Evolutionary conservation across 2,888 invertebrate genomes (phyloP).

Genomic region (Hermodice carunculata): DNA sequence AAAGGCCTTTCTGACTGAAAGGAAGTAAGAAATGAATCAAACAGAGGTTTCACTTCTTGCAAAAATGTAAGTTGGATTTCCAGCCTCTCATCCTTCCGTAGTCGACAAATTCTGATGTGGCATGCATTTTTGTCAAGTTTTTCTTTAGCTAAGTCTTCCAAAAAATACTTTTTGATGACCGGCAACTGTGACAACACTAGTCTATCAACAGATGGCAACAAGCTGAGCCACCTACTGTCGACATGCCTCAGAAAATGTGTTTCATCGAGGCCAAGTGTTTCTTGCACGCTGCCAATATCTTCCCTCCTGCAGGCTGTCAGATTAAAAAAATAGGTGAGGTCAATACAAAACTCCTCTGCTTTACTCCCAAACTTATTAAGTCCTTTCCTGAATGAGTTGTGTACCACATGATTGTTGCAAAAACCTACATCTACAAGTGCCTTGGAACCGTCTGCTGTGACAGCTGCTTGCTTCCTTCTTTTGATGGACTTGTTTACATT

Average conservation of each 20-base stretch:
- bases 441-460: background rate
- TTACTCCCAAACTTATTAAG: background rate
- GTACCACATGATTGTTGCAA: background rate
- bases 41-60: background rate
- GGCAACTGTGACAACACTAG: background rate
- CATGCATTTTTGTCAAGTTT: background rate
- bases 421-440: background rate
- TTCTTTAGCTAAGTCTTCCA: background rate
- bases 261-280: background rate
- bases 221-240: background rate
- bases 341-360: background rate
- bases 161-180: background rate
- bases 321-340: background rate
- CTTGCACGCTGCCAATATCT: background rate
- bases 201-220: background rate
- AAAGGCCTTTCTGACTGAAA: background rate
- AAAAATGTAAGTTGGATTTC: background rate
- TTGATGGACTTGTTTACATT: background rate
- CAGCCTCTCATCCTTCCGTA: background rate
- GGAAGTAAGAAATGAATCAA: background rate
- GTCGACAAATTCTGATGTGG: background rate
- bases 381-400: background rate
- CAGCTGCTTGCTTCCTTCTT: background rate
- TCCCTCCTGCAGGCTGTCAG: background rate
- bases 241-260: background rate